Evolutionary conservation across 2,113 vertebrate genomes (phyloP).

Genomic region (Gallinago media): DNA sequence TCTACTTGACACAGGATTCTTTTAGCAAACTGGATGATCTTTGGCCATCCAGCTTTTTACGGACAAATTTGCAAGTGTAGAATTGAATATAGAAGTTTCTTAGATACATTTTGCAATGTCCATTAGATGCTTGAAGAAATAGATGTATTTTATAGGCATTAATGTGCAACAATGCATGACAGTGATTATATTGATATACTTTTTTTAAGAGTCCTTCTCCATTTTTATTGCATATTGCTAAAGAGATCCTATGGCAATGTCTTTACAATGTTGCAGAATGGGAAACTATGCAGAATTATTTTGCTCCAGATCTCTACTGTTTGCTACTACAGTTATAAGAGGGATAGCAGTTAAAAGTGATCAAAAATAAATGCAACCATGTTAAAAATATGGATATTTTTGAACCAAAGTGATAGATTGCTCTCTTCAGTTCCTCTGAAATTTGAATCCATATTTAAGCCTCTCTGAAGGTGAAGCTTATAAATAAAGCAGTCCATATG

Average conservation of each 20-base stretch:
- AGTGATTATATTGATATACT: not conserved
- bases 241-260: not conserved
- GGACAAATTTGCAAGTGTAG: not conserved
- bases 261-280: not conserved
- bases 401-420: not conserved
- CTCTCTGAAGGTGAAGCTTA: not conserved
- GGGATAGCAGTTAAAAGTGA: not conserved
- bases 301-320: not conserved
- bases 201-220: not conserved
- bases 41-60: not conserved
- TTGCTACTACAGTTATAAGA: not conserved
- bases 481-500: not conserved
- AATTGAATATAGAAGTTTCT: not conserved
- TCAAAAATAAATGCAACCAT: not conserved
- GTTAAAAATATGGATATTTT: not conserved
- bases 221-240: not conserved
- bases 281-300: not conserved
- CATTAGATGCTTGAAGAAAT: not conserved
- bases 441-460: not conserved
- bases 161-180: not conserved
- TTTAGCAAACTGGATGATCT: not conserved
- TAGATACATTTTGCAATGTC: not conserved
- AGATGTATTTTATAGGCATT: not conserved
- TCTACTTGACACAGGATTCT: not conserved
- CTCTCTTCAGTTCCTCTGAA: not conserved